Evolutionary conservation across 2,888 invertebrate genomes (phyloP), one percentile per base, ranked within the genome.

Genomic region (Liposcelis brunnea): DNA sequence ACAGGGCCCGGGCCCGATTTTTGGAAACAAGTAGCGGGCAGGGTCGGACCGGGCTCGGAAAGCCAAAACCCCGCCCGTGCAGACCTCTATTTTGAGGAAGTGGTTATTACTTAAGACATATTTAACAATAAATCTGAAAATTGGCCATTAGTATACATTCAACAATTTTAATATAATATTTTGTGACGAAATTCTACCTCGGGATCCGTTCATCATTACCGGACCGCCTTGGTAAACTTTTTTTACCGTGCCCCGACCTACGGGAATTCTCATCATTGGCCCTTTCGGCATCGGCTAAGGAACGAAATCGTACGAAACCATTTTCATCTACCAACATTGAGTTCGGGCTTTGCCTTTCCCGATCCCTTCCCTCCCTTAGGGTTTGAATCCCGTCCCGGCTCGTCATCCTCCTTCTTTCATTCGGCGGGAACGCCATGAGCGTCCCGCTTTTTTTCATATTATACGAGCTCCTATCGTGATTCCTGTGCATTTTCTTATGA

Each of bases 321-420:
- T 87, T 83, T 58, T 90, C 89, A 49, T 85, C 82, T n/a, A 87
- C 85, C 50, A 89, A 66, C 84, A 89, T 86, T 53, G 85, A 66
- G n/a, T 54, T 49, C 42, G 59, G 56, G 75, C 47, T 59, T 58
- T 15, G 61, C 61, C 2, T 59, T 57, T 6, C 60, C 68, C 61
- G 54, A 71, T 69, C 42, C 68, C 51, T 71, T 68, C 55, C 67
- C 59, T 56, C 73, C 68, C 55, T 65, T 61, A 4, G 66, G 61
- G 55, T 69, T 72, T 55, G 72, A 72, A 53, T 69, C 19, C 32
- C 31, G 21, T 16, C 44, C 42, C 18, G 48, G 47, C 45, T 48
- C 54, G 55, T 45, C 57, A 56, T 6, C 54, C 55, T 5, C 60
- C 58, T 16, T 58, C 58, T 37, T 59, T 59, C 46, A 56, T 56